Evolutionary conservation across 2,888 invertebrate species (phyloP).

Genomic region (Arrhopalites spinosus): DNA sequence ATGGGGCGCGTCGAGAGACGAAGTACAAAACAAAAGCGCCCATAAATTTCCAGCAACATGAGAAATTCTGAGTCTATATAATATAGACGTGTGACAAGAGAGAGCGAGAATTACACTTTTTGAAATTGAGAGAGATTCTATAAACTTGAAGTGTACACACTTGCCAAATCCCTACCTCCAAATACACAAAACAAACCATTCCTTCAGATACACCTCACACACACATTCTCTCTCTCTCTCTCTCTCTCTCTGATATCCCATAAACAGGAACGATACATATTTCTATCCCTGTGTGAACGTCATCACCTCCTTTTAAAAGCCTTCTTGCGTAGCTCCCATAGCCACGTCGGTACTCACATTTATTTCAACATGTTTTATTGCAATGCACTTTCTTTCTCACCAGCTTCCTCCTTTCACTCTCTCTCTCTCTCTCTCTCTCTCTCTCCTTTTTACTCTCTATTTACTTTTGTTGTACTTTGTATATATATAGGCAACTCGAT

Average conservation of each 20-base stretch:
- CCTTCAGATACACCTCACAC: neutral
- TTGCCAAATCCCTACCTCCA: constrained; percentile 28
- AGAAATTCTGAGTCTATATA: constrained; percentile 16
- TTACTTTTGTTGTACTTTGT: neutral
- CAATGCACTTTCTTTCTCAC: constrained; percentile 23
- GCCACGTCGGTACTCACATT: neutral
- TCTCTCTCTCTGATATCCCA: neutral
- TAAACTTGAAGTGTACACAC: constrained; percentile 27
- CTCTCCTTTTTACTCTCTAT: neutral
- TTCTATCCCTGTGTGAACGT: constrained; percentile 33
- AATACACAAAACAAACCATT: neutral
- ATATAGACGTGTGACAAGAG: constrained; percentile 15
- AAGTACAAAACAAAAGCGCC: constrained; percentile 6
- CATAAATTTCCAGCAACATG: constrained; percentile 23
- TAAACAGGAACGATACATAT: neutral
- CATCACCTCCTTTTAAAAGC: constrained; percentile 40
- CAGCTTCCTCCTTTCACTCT: neutral
- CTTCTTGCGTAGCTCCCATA: constrained; percentile 14
- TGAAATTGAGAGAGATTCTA: constrained; percentile 36
- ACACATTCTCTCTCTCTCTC: neutral
- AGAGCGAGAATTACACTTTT: constrained; percentile 27
- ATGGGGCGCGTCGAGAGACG: neutral
- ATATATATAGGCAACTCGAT: neutral
- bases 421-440: constrained; percentile 1
- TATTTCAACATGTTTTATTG: constrained; percentile 3